These are phyloP conservation scores for Istiophorus platypterus DNA, from an alignment of 2,113 vertebrate species.

Conservation along the genomic window DNA sequence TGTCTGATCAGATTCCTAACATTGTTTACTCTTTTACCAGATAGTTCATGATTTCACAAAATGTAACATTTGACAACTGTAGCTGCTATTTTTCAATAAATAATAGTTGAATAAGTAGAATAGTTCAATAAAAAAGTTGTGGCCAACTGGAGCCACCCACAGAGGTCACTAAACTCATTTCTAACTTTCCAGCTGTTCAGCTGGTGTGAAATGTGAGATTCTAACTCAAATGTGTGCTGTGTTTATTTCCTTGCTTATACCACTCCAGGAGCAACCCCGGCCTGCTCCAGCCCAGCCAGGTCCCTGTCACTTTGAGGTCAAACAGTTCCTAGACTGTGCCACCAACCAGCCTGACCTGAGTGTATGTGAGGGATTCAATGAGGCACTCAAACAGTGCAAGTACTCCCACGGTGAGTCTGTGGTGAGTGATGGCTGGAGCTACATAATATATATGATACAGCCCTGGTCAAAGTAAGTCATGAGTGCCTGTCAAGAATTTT, in stretches of 20 bases:
- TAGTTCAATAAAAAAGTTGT: too few relatives aligned
- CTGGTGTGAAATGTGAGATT: not conserved
- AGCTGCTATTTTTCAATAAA: too few relatives aligned
- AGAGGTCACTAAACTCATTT: not conserved
- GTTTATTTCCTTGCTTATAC: not conserved
- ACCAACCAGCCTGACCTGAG: slow-evolving; percentile 90
- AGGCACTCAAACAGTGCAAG: slow-evolving; percentile 96
- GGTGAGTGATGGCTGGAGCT: not conserved
- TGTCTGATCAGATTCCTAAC: too few relatives aligned
- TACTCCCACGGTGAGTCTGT: slow-evolving; percentile 84
- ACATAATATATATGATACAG: too few relatives aligned
- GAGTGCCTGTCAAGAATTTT: too few relatives aligned
- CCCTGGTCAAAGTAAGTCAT: not conserved
- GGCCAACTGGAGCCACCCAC: not conserved
- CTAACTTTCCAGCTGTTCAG: not conserved
- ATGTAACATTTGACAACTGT: too few relatives aligned
- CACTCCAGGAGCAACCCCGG: slow-evolving; percentile 79
- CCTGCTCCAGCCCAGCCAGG: slow-evolving; percentile 75
- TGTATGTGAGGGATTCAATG: slow-evolving; percentile 94
- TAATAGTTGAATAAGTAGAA: too few relatives aligned
- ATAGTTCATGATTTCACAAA: too few relatives aligned
- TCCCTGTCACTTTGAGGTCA: slow-evolving; percentile 93
- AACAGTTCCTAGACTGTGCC: slow-evolving; percentile 94
- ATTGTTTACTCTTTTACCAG: too few relatives aligned
- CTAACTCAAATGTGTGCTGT: not conserved